Base-by-base conservation (phyloP, 2,113 vertebrate genomes). In the Pomatostomus ruficeps region DNA sequence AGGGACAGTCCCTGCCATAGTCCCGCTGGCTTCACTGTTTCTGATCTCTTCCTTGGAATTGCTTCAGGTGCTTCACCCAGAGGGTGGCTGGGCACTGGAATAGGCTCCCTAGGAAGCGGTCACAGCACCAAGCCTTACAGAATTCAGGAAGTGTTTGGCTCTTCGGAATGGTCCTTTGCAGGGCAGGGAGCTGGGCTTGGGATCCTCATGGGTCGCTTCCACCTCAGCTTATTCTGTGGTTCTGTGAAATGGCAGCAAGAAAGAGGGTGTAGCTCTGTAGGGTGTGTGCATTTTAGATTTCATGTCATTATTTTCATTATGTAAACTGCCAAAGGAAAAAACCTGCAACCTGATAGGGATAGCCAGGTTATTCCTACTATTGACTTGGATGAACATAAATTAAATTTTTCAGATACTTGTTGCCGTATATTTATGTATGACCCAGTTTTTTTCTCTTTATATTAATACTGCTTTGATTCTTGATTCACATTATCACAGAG, bases 131-230 rank as follows among this genome's bases (percentile, higher is more conserved):
- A 55, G 42, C 25, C 57, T 55, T 29, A 6, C 16, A 19, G 45
- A 26, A 38, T 8, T 31, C 45, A 59, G n/a, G 28, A 46, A 22
- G 7, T 0, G 0, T 59, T 46, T 40, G n/a, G n/a, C 46, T n/a
- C 23, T 15, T 67, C 68, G 49, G 11, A 6, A 38, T n/a, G 31
- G 16, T 9, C 10, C 45, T n/a, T 28, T 29, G 20, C 36, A 45
- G 38, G 23, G 12, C 15, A 24, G 29, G 23, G 38, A 66, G 23
- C 8, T n/a, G 23, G 9, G 35, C 3, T 57, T 9, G 0, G 2
- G 45, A 12, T n/a, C 28, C 29, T 26, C 10, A 3, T 46, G 29
- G n/a, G 9, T 74, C 45, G 20, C 14, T 61, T 82, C 52, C 52
- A 67, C 26, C 1, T 35, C 25, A 46, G 45, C 9, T 15, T 2